A percentile compares a stretch with the other conserved stretches of the same genome.
Evolutionary conservation across 2,113 vertebrate genomes (phyloP).

Genomic region (Calypte anna): DNA sequence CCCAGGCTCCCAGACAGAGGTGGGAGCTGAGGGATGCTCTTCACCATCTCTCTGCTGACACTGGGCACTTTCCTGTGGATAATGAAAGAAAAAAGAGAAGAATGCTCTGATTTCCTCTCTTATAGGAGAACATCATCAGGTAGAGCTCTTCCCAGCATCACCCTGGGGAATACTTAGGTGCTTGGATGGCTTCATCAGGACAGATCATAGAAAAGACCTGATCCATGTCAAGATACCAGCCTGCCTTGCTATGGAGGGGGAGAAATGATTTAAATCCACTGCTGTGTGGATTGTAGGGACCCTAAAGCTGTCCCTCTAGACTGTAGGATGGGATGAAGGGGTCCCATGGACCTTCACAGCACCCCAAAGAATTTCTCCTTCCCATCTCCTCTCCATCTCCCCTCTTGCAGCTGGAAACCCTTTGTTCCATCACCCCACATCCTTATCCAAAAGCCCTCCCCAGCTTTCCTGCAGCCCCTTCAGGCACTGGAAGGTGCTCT

Average conservation of each 20-base stretch:
- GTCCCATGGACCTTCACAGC: fast-evolving
- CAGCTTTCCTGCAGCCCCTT: too few relatives aligned
- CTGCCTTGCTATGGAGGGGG: neutral
- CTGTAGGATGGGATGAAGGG: neutral
- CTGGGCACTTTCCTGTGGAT: neutral
- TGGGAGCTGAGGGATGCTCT: neutral
- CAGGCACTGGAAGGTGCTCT: too few relatives aligned
- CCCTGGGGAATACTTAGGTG: neutral
- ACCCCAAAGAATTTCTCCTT: too few relatives aligned
- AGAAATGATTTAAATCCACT: neutral
- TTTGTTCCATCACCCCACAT: too few relatives aligned
- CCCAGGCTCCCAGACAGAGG: neutral
- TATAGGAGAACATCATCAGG: neutral
- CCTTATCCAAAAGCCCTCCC: too few relatives aligned
- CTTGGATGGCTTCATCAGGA: neutral
- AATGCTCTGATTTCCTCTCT: neutral
- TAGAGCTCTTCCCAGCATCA: neutral
- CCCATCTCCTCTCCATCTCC: too few relatives aligned
- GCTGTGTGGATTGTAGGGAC: neutral
- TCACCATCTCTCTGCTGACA: neutral
- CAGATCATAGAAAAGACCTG: neutral
- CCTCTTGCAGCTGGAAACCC: too few relatives aligned
- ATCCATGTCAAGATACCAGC: neutral
- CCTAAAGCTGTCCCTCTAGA: neutral
- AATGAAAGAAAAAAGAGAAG: neutral